These are phyloP conservation scores for Euleptes europaea DNA, from an alignment of 2,113 vertebrate genomes.

Conservation along the genomic window DNA sequence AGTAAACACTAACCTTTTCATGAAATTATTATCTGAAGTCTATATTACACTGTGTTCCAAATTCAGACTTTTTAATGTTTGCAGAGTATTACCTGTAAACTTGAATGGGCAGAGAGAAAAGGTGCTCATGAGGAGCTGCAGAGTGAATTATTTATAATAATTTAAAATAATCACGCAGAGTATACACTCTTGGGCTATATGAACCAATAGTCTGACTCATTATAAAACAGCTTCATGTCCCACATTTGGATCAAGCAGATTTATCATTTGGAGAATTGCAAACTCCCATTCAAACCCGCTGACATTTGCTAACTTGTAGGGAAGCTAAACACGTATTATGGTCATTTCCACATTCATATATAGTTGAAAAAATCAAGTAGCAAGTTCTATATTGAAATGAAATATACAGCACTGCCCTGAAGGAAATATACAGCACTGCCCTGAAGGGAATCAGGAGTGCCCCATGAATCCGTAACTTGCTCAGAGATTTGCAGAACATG, in stretches of 20 bases:
- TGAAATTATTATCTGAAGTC: neutral
- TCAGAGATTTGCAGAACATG: neutral
- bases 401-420: neutral
- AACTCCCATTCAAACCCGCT: neutral
- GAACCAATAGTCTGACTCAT: no score
- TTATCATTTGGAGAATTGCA: neutral
- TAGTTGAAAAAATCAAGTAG: neutral
- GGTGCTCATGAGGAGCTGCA: no score
- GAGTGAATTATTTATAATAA: no score
- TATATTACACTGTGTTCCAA: neutral
- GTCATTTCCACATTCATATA: neutral
- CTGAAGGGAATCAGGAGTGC: neutral
- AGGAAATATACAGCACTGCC: neutral
- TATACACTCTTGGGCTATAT: no score
- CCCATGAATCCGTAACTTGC: neutral
- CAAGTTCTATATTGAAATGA: neutral
- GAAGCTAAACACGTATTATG: neutral
- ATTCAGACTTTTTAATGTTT: neutral
- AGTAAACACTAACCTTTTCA: neutral
- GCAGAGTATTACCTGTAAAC: no score
- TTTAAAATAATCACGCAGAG: no score
- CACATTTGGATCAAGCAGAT: no score
- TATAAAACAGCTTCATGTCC: no score
- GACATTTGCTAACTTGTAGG: neutral
- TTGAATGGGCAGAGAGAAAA: no score